Evolutionary conservation across 2,113 vertebrate species (phyloP).

Genomic region (Hippocampus abdominalis): DNA sequence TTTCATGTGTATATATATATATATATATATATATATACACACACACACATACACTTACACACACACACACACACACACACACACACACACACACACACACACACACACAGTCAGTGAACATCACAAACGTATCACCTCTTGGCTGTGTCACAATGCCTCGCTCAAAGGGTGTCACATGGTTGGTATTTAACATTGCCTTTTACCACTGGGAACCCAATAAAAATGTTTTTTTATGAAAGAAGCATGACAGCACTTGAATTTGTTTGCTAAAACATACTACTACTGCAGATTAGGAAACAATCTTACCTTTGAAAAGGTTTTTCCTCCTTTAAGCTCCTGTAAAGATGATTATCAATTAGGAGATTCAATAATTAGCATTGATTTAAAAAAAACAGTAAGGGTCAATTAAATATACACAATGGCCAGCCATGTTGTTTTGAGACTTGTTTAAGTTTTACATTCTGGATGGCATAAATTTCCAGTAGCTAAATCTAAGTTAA

Average conservation of each 20-base stretch:
- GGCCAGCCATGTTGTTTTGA: too few relatives aligned
- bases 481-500: too few relatives aligned
- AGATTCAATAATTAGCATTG: not conserved
- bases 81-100: too few relatives aligned
- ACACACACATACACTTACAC: too few relatives aligned
- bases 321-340: slow-evolving; percentile 63
- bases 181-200: slow-evolving; percentile 6
- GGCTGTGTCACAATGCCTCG: slow-evolving; percentile 5
- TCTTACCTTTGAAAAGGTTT: slow-evolving; percentile 55
- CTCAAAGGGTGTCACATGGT: slow-evolving; percentile 2
- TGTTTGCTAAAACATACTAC: not conserved
- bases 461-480: not conserved
- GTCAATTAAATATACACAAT: not conserved
- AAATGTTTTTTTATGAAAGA: not conserved
- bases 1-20: too few relatives aligned
- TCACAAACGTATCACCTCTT: slow-evolving; percentile 5
- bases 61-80: too few relatives aligned
- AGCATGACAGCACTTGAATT: not conserved
- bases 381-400: not conserved
- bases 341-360: slow-evolving; percentile 18
- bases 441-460: too few relatives aligned
- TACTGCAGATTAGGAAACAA: not conserved
- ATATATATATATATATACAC: too few relatives aligned
- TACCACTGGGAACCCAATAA: slow-evolving; percentile 8
- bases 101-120: not conserved